Evolutionary conservation across 2,888 invertebrate genomes (phyloP), one percentile per base, ranked within the genome.

Genomic region (Agrotis segetum): DNA sequence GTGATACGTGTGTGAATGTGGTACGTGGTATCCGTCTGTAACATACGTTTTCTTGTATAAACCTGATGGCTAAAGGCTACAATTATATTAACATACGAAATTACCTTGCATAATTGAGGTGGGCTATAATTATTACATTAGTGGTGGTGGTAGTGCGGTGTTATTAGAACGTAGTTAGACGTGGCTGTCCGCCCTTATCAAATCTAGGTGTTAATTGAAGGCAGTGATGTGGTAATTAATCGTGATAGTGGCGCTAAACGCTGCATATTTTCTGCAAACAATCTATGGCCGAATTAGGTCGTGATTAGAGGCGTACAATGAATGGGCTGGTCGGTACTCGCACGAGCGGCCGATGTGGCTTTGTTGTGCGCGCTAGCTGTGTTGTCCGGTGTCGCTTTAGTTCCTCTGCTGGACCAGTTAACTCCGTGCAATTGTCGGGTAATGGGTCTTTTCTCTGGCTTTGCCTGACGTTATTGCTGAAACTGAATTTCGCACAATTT

Each of bases 11-110:
- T 72, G 17, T 63, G 40, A 75, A 78, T 64, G 11, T 9, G 5
- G 4, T 56, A 60, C 14, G 34, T 58, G 53, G 71, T 61, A 70
- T 62, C 44, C 24, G 17, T 14, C 50, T 16, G 13, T 19, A 16
- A 11, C 16, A 59, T 16, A 46, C 3, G 9, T 19, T 61, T 77
- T 61, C 77, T 55, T 61, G 47, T 59, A 71, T 47, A 1, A 59
- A 19, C 34, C 16, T 29, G 46, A 77, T 21, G 44, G 29, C 29
- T 53, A 17, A 53, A 65, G n/a, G 47, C 74, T 66, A 65, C 29
- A 66, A 74, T 74, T 71, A 74, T 46, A 73, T 73, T 75, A 52
- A 24, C 67, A 75, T 73, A 71, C 62, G 46, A 58, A 71, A 77
- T 58, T 58, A 71, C 62, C 16, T 47, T 52, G 16, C 29, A 52